Evolutionary conservation across 1,140 invertebrate species (phyloP), one percentile per base, ranked within the genome.

Genomic region (Orchestia grillus): DNA sequence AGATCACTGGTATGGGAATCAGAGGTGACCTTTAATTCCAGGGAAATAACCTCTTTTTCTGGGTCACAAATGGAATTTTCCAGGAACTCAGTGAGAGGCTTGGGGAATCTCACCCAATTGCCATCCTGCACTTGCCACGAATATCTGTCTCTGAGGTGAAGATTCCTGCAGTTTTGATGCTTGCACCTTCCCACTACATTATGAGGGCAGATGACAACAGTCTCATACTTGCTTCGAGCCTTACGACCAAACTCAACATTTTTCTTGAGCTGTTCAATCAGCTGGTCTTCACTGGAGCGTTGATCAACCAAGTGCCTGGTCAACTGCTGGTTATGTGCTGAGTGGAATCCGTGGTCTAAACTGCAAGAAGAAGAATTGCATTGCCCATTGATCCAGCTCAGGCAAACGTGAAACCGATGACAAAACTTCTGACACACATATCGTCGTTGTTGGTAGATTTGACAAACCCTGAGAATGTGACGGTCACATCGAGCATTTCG

Each of bases 341-440:
- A 96, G 44, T 77, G 43, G 53, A 96, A 95, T 8, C n/a, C 36
- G 53, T 97, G 96, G 43, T 96, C 96, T 91, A 47, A 96, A 8
- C 47, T 40, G 95, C 96, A 97, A 44, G 62, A 43, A 0, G n/a
- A 40, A 8, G 44, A 95, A 0, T 62, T 96, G 53, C 96, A 97
- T 19, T 88, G 87, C 11, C 88, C 96, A 41, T 87, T 91, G 47
- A 95, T 95, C 96, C 96, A 96, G 77, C 44, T 96, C 0, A 57
- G 43, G 57, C 96, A 97, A 40, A 96, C 96, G 87, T 97, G 96
- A 42, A 96, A 95, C 41, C 96, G 95, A 62, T 96, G 95, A 87
- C 96, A 97, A 19, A 95, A 94, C 41, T 95, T 11, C 40, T 94
- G 87, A 0, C 88, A 88, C 40, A 96, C 96, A 87, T 96, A 96